These are phyloP conservation scores for Syritta pipiens DNA, from an alignment of 2,888 invertebrate species.

Conservation along the genomic window DNA sequence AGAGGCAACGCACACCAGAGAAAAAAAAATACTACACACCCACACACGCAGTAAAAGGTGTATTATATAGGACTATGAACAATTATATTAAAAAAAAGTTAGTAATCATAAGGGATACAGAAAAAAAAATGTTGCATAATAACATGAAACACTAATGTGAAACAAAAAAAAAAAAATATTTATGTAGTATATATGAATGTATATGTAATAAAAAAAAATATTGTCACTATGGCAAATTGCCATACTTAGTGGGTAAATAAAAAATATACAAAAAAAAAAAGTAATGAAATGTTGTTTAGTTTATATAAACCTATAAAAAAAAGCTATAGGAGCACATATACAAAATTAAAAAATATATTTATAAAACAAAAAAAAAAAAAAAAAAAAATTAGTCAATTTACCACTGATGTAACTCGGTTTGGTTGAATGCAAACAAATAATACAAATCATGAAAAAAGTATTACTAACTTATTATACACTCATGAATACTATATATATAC, in stretches of 20 bases:
- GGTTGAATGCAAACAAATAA: constrained; percentile 69
- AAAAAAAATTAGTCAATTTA: constrained; percentile 67
- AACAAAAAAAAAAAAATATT: constrained; percentile 53
- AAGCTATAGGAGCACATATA: constrained; percentile 67
- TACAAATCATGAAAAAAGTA: constrained; percentile 73
- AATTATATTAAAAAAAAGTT: constrained; percentile 58
- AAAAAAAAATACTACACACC: constrained; percentile 21
- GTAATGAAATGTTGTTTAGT: constrained; percentile 63
- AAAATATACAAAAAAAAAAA: constrained; percentile 30
- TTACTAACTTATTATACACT: constrained; percentile 70
- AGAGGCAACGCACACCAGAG: constrained; percentile 56
- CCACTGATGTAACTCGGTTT: constrained; percentile 68
- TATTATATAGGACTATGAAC: constrained; percentile 65
- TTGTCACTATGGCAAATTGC: constrained; percentile 57
- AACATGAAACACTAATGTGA: constrained; percentile 60
- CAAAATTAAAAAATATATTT: constrained; percentile 59
- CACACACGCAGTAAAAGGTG: constrained; percentile 59
- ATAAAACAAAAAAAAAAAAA: constrained; percentile 38
- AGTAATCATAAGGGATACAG: constrained; percentile 46
- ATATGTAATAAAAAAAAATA: constrained; percentile 72
- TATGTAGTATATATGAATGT: constrained; percentile 71
- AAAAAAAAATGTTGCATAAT: constrained; percentile 60
- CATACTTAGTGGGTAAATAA: constrained; percentile 57
- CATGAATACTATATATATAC: constrained; percentile 71
- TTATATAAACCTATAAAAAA: constrained; percentile 53